Base-by-base conservation (phyloP, 2,888 invertebrate genomes). In the Leucania comma region DNA sequence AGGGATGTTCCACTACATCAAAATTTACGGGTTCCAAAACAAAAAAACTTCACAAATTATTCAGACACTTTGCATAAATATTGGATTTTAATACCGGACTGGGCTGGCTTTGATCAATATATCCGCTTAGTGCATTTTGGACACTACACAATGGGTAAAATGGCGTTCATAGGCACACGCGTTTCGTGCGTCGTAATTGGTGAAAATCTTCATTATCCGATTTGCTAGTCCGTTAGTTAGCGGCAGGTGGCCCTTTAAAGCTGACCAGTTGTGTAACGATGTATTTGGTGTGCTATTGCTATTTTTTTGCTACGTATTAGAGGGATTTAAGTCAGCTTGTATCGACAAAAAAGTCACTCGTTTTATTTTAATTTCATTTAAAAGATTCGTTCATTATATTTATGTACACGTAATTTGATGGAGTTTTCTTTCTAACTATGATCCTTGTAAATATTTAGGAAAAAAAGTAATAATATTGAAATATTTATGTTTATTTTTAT, bases 121-220 rank as follows among this genome's bases (percentile, higher is more conserved):
- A 85, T 87, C 86, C 86, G 86, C 84, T 89, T 84, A 87, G 81
- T 80, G 80, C 75, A 84, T 78, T 75, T 77, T 74, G 69, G 72
- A 70, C 26, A 53, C 56, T 71, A 72, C 72, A 87, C 83, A 87
- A 87, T 87, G 84, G 83, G 68, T 83, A 79, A 81, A 83, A 84
- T 82, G 68, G 82, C 79, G 76, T 75, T 72, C 77, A 84, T 68
- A 77, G 80, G 71, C 77, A 82, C 78, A 85, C 68, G 84, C 82
- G 80, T 87, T 83, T 86, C 84, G 67, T 75, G 77, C 75, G 72
- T 75, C 65, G 57, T 80, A 75, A 81, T 83, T 75, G 79, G 62
- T 50, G 75, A 71, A 80, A 81, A 78, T 81, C 75, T 75, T 77
- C 68, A 78, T 68, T 78, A 78, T 83, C 73, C 82, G 75, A 83